Evolutionary conservation across 2,888 invertebrate genomes (phyloP), one percentile per base, ranked within the genome.

Genomic region (Eupeodes luniger): DNA sequence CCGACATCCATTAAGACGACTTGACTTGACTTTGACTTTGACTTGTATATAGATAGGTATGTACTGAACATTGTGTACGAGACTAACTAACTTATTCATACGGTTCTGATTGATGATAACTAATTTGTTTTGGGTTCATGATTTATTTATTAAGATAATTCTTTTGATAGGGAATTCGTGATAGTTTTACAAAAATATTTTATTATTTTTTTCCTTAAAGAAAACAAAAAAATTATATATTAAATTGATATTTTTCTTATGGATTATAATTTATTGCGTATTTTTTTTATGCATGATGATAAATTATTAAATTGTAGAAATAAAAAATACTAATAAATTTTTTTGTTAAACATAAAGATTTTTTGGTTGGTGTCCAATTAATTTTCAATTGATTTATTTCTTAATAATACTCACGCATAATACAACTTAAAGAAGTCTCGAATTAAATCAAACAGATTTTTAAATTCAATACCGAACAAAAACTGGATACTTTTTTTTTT

Each of bases 61-160:
- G 57, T 27, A 11, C 27, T 27, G 27, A 27, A 27, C 2, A 27
- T 27, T 27, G 27, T 27, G 27, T 27, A 27, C 7, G 19, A 69
- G 40, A 70, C 55, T n/a, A 7, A 59, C 59, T 59, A 19, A 70
- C 19, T 55, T 70, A 57, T 47, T 59, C 5, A 47, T 40, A 10
- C 14, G 11, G 12, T 53, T 69, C 59, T 57, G 74, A 67, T 74
- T 61, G 53, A 69, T 75, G 55, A 64, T 57, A 53, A 16, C 61
- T 70, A 70, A 82, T 77, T 64, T 53, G 62, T 77, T 61, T n/a
- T 40, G 53, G 36, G 51, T 51, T 75, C 62, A 62, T 75, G 75
- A 64, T 75, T 61, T 59, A 70, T 75, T 49, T 62, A 62, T 61
- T 11, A 66, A 49, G 47, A 66, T 66, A 14, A 62, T 75, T 61